phyloP scores from a whole-genome alignment of 2,797 vertebrate genomes.

The Sebastolobus alascanus region DNA sequence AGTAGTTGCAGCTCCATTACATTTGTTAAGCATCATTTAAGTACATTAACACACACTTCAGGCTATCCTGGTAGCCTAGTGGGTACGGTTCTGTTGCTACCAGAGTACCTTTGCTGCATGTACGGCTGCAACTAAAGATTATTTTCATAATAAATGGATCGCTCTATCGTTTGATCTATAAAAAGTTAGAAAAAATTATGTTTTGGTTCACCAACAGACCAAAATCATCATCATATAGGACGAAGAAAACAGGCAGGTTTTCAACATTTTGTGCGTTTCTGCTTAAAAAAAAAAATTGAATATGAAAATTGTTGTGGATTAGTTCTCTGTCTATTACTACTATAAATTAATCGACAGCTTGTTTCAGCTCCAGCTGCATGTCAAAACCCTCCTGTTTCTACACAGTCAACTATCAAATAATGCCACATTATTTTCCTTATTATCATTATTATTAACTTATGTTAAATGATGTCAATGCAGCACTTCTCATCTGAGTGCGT shows the following conservation, averaged over 20 bases:
- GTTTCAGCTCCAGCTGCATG: not conserved
- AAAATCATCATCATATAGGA: not conserved
- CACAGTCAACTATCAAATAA: too few relatives aligned
- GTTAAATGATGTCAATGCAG: too few relatives aligned
- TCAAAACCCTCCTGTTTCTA: too few relatives aligned
- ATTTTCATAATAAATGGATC: not conserved
- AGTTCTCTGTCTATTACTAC: too few relatives aligned
- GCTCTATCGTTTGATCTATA: too few relatives aligned
- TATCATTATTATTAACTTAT: too few relatives aligned
- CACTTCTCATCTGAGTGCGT: not conserved
- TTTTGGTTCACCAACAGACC: too few relatives aligned
- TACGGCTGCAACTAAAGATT: not conserved
- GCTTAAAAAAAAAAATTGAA: not conserved
- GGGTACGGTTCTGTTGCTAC: not conserved
- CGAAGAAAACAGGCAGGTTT: not conserved
- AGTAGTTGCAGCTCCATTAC: not conserved
- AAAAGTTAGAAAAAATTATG: too few relatives aligned
- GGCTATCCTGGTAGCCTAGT: not conserved
- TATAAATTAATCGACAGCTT: not conserved
- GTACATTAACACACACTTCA: not conserved
- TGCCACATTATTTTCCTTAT: too few relatives aligned
- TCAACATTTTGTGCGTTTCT: not conserved
- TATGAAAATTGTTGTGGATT: not conserved
- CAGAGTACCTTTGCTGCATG: not conserved
- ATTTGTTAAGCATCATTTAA: not conserved